Conservation (phyloP, 2,113 vertebrate genomes). For the Catharus fuscescens region DNA sequence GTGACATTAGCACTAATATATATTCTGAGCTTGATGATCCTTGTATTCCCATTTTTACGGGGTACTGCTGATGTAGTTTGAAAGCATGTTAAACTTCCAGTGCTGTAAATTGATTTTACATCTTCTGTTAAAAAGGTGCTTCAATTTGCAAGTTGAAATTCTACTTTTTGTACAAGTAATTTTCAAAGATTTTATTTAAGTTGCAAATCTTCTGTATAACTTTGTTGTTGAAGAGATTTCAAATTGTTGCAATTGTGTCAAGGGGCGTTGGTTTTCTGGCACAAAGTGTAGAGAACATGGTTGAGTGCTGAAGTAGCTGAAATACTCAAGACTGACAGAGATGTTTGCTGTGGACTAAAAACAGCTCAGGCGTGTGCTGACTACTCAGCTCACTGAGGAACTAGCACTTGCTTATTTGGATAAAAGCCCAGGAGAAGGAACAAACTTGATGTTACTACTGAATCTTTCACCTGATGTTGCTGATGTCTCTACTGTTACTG, state of each 20-base stretch:
- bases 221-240: not conserved
- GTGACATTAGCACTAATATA: not conserved
- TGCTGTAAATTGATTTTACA: not conserved
- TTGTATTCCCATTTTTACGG: not conserved
- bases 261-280: not conserved
- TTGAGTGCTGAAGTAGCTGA: not conserved
- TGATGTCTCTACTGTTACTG: not conserved
- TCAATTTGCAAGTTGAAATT: not conserved
- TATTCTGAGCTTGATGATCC: not conserved
- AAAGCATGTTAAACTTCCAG: not conserved
- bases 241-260: not conserved
- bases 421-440: not conserved
- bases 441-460: slow-evolving; percentile 1
- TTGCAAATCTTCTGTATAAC: not conserved
- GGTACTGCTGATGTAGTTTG: not conserved
- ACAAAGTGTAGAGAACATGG: not conserved
- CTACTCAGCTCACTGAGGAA: not conserved
- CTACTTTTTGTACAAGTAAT: not conserved
- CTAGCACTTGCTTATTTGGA: slow-evolving; percentile 16
- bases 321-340: slow-evolving; percentile 16
- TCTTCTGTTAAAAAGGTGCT: not conserved
- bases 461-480: not conserved
- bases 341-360: not conserved
- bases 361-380: not conserved
- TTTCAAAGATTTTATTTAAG: not conserved